phyloP scores from a whole-genome alignment of 53 echinoderm and acorn worm genomes.

The Paracentrotus lividus region DNA sequence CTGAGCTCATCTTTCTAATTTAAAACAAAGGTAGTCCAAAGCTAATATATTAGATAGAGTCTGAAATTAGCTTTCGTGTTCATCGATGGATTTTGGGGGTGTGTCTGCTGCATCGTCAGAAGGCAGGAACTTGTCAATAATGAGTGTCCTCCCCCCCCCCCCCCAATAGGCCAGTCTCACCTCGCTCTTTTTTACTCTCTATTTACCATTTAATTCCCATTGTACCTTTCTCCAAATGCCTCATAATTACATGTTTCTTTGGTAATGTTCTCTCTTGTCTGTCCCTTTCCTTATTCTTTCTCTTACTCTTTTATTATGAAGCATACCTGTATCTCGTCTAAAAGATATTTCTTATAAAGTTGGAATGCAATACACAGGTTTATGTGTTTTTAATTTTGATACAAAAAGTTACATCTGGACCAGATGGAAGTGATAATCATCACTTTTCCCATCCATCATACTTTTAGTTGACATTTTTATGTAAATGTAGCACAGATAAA shows the following conservation, averaged over 20 bases:
- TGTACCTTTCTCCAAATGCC: not conserved
- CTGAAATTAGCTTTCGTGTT: not conserved
- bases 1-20: not conserved
- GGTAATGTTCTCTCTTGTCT: not conserved
- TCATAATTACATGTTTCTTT: too few species aligned
- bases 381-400: too few species aligned
- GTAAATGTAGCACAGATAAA: not conserved
- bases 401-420: too few species aligned
- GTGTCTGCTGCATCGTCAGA: not conserved
- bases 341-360: too few species aligned
- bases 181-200: not conserved
- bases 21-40: not conserved
- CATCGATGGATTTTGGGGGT: not conserved
- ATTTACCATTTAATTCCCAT: not conserved
- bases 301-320: not conserved
- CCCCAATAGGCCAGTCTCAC: not conserved
- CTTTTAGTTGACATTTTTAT: too few species aligned
- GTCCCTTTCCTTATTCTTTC: not conserved
- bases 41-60: not conserved
- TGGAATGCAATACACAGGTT: too few species aligned
- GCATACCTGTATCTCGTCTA: too few species aligned
- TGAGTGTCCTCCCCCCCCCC: not conserved
- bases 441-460: too few species aligned
- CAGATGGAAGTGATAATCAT: too few species aligned
- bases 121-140: conserved; percentile 15